Evolutionary conservation across 2,888 invertebrate genomes (phyloP).

Genomic region (Craniophora ligustri): DNA sequence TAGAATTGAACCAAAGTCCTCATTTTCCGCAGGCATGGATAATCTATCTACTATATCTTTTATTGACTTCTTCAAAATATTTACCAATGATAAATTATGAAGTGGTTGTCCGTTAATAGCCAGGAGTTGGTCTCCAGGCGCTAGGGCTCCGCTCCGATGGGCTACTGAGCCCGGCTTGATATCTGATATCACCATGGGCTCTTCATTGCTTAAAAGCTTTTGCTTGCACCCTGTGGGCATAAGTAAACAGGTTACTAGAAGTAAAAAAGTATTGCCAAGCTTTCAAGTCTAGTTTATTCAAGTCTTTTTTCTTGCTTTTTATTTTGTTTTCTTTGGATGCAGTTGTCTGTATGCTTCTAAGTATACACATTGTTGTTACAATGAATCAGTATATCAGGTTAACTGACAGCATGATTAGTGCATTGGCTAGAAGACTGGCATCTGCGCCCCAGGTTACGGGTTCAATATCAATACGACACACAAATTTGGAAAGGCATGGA

Average conservation of each 20-base stretch:
- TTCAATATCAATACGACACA: too few relatives aligned
- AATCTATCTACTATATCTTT: not conserved
- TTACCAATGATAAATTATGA: conserved; percentile 91
- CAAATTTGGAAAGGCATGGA: too few relatives aligned
- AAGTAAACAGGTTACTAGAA: conserved; percentile 5
- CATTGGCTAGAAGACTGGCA: too few relatives aligned
- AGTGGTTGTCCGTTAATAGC: conserved; percentile 96
- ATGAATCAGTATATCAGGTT: too few relatives aligned
- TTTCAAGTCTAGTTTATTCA: too few relatives aligned
- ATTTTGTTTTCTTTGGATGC: not conserved
- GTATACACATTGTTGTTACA: too few relatives aligned
- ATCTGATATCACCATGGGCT: conserved; percentile 95
- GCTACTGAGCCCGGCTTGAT: conserved; percentile 97
- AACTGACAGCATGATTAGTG: too few relatives aligned
- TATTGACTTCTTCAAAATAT: conserved; percentile 1
- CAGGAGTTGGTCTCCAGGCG: conserved; percentile 95
- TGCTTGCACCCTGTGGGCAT: conserved; percentile 80
- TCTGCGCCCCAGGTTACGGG: too few relatives aligned
- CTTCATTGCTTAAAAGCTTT: conserved; percentile 87
- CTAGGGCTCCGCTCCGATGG: conserved; percentile 95
- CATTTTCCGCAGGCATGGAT: too few relatives aligned
- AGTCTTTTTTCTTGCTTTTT: too few relatives aligned
- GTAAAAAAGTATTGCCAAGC: not conserved
- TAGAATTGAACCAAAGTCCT: too few relatives aligned
- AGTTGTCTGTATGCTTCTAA: too few relatives aligned